These are phyloP conservation scores for Pandemis heparana DNA, from an alignment of 2,888 invertebrate species.

Conservation along the genomic window DNA sequence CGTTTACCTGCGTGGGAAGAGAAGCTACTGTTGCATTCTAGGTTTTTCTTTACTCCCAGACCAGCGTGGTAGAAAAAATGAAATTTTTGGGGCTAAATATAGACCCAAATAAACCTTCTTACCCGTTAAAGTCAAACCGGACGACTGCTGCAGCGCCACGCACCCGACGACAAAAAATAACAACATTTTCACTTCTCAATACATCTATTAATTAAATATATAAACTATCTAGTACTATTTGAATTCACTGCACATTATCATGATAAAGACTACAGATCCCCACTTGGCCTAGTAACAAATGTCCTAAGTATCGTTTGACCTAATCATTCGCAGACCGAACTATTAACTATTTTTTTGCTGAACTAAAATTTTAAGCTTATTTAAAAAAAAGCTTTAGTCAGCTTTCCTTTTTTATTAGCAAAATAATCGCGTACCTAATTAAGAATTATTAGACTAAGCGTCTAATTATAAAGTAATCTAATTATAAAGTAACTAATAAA, in stretches of 20 bases:
- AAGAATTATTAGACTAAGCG: no score
- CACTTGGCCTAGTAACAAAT: background rate
- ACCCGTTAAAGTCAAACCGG: background rate
- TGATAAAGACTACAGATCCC: background rate
- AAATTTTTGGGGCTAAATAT: no score
- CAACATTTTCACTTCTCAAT: background rate
- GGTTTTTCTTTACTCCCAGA: no score
- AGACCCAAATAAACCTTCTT: background rate
- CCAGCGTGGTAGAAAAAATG: no score
- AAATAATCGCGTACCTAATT: no score
- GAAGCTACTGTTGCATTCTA: no score
- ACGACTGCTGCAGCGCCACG: background rate
- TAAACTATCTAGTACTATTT: no score
- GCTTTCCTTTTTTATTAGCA: no score
- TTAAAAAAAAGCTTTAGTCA: background rate
- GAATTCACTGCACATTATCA: background rate
- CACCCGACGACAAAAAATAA: background rate
- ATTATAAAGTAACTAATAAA: no score
- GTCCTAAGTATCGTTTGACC: background rate
- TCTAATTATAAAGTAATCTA: no score
- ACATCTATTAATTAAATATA: background rate
- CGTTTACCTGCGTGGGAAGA: no score
- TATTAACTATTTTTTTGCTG: background rate
- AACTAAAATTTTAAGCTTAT: background rate
- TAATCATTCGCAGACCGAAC: background rate